phyloP scores from a whole-genome alignment of 64 coral and sea anemone genomes.

The Montipora cactus region DNA sequence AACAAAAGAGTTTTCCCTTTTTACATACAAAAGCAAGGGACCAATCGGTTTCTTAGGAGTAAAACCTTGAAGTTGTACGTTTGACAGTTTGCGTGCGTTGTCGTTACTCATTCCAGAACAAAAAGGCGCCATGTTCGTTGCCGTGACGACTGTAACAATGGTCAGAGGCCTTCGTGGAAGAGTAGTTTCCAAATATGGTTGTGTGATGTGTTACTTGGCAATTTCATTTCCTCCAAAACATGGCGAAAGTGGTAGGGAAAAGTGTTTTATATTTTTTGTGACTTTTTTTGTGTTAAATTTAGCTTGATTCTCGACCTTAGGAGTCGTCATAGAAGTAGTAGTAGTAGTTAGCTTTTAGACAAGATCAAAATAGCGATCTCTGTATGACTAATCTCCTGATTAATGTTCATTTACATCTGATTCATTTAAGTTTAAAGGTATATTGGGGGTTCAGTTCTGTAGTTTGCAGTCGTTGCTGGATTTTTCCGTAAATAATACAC shows the following conservation, averaged over 20 bases:
- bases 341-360: too few relatives aligned
- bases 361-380: too few relatives aligned
- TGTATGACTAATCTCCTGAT: too few relatives aligned
- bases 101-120: conserved; percentile 86
- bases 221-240: conserved; percentile 59
- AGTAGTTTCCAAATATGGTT: conserved; percentile 67
- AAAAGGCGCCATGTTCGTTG: conserved; percentile 91
- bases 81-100: conserved; percentile 7
- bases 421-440: too few relatives aligned
- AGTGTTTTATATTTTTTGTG: neutral
- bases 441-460: too few relatives aligned
- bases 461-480: too few relatives aligned
- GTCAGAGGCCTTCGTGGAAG: conserved; percentile 83
- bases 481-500: neutral
- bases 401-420: too few relatives aligned
- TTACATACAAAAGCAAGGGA: neutral
- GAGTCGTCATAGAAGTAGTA: too few relatives aligned
- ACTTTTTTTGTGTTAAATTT: neutral
- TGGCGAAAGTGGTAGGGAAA: conserved; percentile 87
- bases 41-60: neutral
- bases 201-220: conserved; percentile 4
- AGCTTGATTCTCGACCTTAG: too few relatives aligned
- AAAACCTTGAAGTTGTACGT: too few relatives aligned
- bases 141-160: conserved; percentile 91
- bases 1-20: neutral